Percentiles rank a stretch among this genome's conserved stretches.
These are phyloP conservation scores for Melipona quadrifasciata DNA, from an alignment of 1,140 invertebrate genomes.

Conservation along the genomic window DNA sequence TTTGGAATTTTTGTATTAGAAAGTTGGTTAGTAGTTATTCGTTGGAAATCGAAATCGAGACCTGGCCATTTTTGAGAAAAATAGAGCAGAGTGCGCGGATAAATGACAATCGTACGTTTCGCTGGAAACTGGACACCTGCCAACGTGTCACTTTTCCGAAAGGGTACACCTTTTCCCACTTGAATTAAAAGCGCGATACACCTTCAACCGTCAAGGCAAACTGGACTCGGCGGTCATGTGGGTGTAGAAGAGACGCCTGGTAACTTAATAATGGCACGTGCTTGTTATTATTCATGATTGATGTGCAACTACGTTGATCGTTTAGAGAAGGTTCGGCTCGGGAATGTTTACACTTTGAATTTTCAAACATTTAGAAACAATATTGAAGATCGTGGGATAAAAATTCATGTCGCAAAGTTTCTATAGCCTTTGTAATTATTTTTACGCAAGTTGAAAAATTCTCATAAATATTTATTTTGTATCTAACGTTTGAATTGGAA, in stretches of 20 bases:
- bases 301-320: neutral
- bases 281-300: conserved; percentile 11
- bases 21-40: no score
- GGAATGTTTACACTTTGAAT: neutral
- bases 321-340: neutral
- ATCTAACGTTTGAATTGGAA: no score
- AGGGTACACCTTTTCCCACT: conserved; percentile 65
- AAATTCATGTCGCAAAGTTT: neutral
- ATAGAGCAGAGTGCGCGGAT: no score
- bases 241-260: conserved; percentile 68
- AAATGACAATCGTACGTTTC: conserved; percentile 8
- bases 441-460: neutral
- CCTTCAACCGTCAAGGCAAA: conserved; percentile 74
- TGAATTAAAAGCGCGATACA: conserved; percentile 50
- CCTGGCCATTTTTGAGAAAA: neutral
- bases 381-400: neutral
- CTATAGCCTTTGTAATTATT: neutral
- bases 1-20: no score
- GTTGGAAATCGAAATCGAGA: neutral
- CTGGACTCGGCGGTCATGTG: conserved; percentile 69
- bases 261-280: conserved; percentile 57
- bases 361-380: neutral
- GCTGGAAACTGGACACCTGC: conserved; percentile 46
- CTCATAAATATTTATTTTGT: neutral
- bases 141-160: conserved; percentile 65